Conservation (phyloP, 2,113 vertebrate species). For the Phoenicopterus ruber region DNA sequence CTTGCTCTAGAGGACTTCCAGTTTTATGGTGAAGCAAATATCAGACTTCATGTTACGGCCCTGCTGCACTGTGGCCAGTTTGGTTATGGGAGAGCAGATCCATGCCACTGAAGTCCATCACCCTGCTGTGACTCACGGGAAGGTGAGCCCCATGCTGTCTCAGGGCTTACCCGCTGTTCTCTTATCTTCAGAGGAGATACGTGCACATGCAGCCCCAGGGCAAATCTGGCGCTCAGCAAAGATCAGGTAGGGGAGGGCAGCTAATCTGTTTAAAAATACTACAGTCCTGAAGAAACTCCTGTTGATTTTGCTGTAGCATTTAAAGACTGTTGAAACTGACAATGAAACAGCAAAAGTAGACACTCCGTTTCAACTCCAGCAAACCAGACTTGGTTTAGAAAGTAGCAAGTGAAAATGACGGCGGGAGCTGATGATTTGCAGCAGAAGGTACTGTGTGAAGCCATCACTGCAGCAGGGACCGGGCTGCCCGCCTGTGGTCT, state of each 20-base stretch:
- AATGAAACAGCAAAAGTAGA: neutral
- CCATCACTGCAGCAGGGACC: neutral
- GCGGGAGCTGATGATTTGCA: neutral
- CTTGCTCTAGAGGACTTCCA: neutral
- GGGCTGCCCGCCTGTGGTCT: fast-evolving
- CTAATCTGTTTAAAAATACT: neutral
- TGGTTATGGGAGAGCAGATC: neutral
- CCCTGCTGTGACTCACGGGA: neutral
- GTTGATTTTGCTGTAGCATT: neutral
- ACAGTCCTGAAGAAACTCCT: neutral
- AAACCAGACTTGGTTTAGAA: neutral
- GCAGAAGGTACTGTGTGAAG: neutral
- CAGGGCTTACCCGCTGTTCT: neutral
- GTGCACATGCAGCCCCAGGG: neutral
- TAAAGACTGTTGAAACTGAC: neutral
- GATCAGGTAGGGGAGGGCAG: neutral
- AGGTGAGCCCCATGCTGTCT: neutral
- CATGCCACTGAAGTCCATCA: neutral
- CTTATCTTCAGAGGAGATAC: neutral
- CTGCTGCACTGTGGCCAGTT: neutral
- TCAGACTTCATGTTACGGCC: neutral
- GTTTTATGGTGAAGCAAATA: neutral
- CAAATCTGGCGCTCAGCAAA: neutral
- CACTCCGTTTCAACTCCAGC: neutral
- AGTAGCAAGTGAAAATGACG: neutral